A percentile compares a stretch with the other conserved stretches of the same genome.
These are phyloP conservation scores for Romanogobio albipinnatus DNA, from an alignment of 2,113 vertebrate genomes.

Conservation along the genomic window DNA sequence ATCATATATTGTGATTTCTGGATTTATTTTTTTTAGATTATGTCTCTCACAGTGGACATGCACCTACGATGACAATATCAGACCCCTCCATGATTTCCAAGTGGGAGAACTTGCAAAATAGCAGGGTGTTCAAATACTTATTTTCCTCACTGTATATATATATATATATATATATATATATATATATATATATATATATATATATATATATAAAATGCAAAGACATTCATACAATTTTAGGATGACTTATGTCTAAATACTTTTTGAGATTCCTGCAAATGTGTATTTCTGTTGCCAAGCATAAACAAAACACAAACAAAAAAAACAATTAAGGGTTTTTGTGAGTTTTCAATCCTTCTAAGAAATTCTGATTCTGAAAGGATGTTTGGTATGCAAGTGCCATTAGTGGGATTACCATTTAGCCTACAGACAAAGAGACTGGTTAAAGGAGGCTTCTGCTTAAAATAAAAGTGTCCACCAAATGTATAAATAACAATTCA, in stretches of 20 bases:
- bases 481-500: conserved; percentile 88
- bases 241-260: too few species aligned
- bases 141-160: too few species aligned
- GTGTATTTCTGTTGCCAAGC: not conserved
- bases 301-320: not conserved
- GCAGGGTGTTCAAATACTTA: too few species aligned
- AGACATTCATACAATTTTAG: too few species aligned
- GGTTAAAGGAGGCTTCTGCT: not conserved
- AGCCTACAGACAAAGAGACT: not conserved
- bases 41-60: too few species aligned
- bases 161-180: not conserved
- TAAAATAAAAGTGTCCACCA: conserved; percentile 75
- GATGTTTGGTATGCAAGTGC: not conserved
- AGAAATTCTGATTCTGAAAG: not conserved
- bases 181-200: not conserved
- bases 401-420: not conserved
- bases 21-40: too few species aligned
- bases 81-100: too few species aligned
- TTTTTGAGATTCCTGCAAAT: too few species aligned
- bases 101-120: too few species aligned
- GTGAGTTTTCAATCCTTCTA: not conserved
- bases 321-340: not conserved
- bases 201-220: too few species aligned
- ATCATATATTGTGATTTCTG: too few species aligned
- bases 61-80: too few species aligned